Conservation (phyloP, 1,140 invertebrate genomes). For the Reticulitermes speratus region DNA sequence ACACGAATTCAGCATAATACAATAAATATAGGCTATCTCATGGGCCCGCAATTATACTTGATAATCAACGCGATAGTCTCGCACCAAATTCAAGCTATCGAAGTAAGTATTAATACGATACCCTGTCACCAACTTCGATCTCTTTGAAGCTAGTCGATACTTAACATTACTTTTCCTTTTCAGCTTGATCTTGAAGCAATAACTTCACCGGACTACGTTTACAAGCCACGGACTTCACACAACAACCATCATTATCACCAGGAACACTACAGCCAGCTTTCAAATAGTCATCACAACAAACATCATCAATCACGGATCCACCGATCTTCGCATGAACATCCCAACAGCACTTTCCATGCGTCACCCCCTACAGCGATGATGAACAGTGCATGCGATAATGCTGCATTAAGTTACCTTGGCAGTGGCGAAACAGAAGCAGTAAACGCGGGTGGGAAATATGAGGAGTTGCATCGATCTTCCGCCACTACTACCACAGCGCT, state of each 20-base stretch:
- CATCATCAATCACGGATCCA: neutral
- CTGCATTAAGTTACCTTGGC: neutral
- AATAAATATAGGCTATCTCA: no score
- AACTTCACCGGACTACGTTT: neutral
- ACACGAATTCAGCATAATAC: no score
- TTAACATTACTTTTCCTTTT: neutral
- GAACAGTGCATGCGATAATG: no score
- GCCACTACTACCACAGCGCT: neutral
- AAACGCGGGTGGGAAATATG: neutral
- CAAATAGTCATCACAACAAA: neutral
- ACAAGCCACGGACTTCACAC: neutral
- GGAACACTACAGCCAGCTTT: no score
- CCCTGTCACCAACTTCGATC: no score
- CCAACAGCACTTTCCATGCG: neutral
- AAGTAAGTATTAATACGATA: no score
- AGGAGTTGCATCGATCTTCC: slow-evolving; percentile 5
- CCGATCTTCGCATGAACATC: neutral
- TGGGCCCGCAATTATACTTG: no score
- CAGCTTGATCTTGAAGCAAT: neutral
- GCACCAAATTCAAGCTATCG: no score
- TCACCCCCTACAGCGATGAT: no score
- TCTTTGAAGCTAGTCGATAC: no score
- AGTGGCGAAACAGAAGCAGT: neutral
- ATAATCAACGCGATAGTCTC: no score
- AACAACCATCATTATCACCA: neutral